Evolutionary conservation across 2,888 invertebrate genomes (phyloP).

Genomic region (Hypolimnas misippus): DNA sequence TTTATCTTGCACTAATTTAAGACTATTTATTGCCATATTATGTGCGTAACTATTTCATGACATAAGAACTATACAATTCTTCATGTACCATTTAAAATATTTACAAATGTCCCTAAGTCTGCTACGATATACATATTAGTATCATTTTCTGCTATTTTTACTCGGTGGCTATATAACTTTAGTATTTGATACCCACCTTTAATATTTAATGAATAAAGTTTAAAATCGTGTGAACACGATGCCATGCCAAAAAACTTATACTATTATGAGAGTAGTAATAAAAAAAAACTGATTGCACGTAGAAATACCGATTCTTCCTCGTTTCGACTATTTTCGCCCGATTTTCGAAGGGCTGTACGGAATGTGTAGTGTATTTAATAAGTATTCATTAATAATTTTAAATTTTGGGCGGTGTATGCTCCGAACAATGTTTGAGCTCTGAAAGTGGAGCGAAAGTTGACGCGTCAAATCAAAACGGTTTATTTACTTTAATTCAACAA

Average conservation of each 20-base stretch:
- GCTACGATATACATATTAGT: background rate
- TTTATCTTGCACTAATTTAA: slow-evolving; percentile 17
- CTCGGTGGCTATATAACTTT: slow-evolving; percentile 32
- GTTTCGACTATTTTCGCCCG: slow-evolving; percentile 33
- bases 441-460: background rate
- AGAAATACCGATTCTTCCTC: slow-evolving; percentile 69
- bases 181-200: slow-evolving; percentile 34
- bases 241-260: slow-evolving; percentile 64
- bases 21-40: slow-evolving; percentile 16
- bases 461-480: slow-evolving; percentile 1
- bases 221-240: slow-evolving; percentile 37
- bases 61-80: background rate
- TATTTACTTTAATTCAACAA: background rate
- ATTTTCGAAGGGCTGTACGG: slow-evolving; percentile 16
- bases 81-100: no score
- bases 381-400: slow-evolving; percentile 21
- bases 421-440: slow-evolving; percentile 3
- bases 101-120: background rate
- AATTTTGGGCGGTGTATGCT: slow-evolving; percentile 40
- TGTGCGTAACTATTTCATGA: background rate
- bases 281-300: slow-evolving; percentile 60
- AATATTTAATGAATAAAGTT: slow-evolving; percentile 24
- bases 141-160: slow-evolving; percentile 21
- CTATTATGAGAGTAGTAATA: slow-evolving; percentile 21
- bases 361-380: slow-evolving; percentile 32